A percentile compares a stretch with the other conserved stretches of the same genome.
These are phyloP conservation scores for Morone chrysops DNA, from an alignment of 2,113 vertebrate genomes.

Conservation along the genomic window DNA sequence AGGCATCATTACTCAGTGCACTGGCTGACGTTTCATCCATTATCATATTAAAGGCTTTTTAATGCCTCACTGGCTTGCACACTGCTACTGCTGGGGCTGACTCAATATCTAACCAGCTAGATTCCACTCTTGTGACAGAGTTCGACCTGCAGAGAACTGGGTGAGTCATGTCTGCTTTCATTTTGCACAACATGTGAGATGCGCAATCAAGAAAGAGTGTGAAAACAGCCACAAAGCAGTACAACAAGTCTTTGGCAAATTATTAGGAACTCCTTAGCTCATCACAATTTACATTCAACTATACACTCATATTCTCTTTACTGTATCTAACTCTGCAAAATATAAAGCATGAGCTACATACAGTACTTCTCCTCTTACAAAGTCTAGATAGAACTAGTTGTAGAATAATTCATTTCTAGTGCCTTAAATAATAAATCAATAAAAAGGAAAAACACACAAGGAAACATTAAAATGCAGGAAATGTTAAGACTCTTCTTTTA, in stretches of 20 bases:
- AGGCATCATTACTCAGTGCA: slow-evolving; percentile 72
- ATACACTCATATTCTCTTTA: not conserved
- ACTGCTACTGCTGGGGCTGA: slow-evolving; percentile 48
- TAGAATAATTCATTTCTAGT: not conserved
- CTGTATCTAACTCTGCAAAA: slow-evolving; percentile 29
- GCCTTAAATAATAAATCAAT: slow-evolving; percentile 1
- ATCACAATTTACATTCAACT: slow-evolving; percentile 31
- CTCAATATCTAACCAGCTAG: slow-evolving; percentile 47
- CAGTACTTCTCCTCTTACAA: not conserved
- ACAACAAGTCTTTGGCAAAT: slow-evolving; percentile 24
- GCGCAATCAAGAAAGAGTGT: slow-evolving; percentile 17
- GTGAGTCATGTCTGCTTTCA: slow-evolving; percentile 32
- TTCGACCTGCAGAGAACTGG: slow-evolving; percentile 41
- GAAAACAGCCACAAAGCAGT: not conserved
- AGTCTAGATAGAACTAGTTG: not conserved
- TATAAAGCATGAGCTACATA: slow-evolving; percentile 10
- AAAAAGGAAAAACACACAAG: not conserved
- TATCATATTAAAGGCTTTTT: slow-evolving; percentile 85
- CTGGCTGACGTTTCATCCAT: slow-evolving; percentile 73
- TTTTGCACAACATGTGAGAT: slow-evolving; percentile 6
- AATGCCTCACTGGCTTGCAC: slow-evolving; percentile 69
- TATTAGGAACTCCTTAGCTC: slow-evolving; percentile 35
- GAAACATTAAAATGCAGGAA: not conserved
- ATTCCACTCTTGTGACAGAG: slow-evolving; percentile 51
- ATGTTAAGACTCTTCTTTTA: too few species aligned